Percentiles rank a stretch among this genome's conserved stretches.
Conservation (phyloP, 2,888 invertebrate genomes). For the Clostera curtula region DNA sequence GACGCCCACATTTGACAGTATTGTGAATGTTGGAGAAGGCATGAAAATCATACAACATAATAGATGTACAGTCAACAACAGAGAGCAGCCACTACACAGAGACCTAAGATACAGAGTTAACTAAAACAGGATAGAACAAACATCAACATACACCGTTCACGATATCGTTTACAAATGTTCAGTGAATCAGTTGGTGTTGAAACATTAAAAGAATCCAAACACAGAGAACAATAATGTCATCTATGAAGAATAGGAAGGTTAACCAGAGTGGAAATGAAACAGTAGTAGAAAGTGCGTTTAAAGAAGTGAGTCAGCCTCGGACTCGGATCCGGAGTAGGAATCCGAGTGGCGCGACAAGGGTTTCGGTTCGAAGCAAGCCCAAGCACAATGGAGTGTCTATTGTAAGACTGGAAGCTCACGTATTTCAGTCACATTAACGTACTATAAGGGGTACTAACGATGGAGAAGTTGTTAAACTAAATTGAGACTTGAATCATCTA, state of each 20-base stretch:
- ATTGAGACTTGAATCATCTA: constrained; percentile 43
- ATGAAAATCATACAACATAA: constrained; percentile 73
- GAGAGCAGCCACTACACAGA: constrained; percentile 76
- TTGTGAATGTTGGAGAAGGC: constrained; percentile 74
- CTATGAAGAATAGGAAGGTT: constrained; percentile 37
- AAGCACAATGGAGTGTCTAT: constrained; percentile 62
- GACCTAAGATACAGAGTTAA: constrained; percentile 63
- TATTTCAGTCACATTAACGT: constrained; percentile 46
- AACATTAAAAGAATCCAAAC: constrained; percentile 34
- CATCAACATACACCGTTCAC: constrained; percentile 52
- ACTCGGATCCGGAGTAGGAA: constrained; percentile 38
- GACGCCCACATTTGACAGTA: constrained; percentile 68
- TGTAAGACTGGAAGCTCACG: constrained; percentile 51
- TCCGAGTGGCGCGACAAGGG: constrained; percentile 40
- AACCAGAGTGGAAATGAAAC: constrained; percentile 41
- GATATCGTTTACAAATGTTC: constrained; percentile 23
- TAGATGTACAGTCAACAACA: constrained; percentile 73
- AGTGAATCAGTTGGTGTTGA: constrained; percentile 40
- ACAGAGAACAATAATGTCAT: constrained; percentile 29
- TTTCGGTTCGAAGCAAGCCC: constrained; percentile 65
- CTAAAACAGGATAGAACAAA: constrained; percentile 62
- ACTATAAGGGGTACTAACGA: constrained; percentile 50
- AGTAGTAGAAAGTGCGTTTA: constrained; percentile 51
- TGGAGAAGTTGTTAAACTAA: constrained; percentile 51
- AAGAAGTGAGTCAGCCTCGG: constrained; percentile 41